Percentiles rank a stretch among this genome's conserved stretches.
Evolutionary conservation across 2,888 invertebrate species (phyloP).

Genomic region (Psylliodes chrysocephalus): DNA sequence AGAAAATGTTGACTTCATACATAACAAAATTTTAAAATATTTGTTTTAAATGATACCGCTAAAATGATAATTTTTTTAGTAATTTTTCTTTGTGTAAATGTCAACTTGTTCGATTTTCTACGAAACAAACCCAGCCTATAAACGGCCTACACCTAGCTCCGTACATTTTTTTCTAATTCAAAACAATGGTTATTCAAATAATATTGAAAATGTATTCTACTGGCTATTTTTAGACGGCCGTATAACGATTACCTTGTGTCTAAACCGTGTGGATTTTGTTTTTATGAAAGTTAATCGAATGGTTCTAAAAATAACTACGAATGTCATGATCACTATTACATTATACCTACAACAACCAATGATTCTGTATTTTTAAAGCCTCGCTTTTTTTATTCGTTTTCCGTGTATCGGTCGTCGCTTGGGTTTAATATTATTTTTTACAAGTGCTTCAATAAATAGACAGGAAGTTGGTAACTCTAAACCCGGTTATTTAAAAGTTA

Average conservation of each 20-base stretch:
- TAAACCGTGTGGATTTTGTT: slow-evolving; percentile 36
- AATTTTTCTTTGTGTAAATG: too few species aligned
- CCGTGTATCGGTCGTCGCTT: not conserved
- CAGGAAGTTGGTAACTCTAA: too few species aligned
- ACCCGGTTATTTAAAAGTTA: too few species aligned
- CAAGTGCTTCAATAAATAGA: too few species aligned
- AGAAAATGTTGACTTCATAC: too few species aligned
- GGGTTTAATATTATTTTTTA: too few species aligned
- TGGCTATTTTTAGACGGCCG: slow-evolving; percentile 32
- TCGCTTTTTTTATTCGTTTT: slow-evolving; percentile 5
- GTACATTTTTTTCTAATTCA: slow-evolving; percentile 5
- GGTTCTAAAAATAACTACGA: slow-evolving; percentile 40
- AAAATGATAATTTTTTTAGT: too few species aligned
- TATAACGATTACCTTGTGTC: slow-evolving; percentile 29
- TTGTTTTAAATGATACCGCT: too few species aligned
- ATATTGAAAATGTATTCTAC: slow-evolving; percentile 25
- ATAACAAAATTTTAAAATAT: too few species aligned
- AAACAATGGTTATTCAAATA: slow-evolving; percentile 29
- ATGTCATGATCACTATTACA: slow-evolving; percentile 40
- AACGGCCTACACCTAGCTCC: too few species aligned
- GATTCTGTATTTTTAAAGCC: slow-evolving; percentile 24
- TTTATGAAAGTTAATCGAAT: slow-evolving; percentile 38
- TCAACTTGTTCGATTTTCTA: too few species aligned
- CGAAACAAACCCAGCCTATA: not conserved
- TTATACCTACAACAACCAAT: slow-evolving; percentile 19